Base-by-base conservation (phyloP, 2,113 vertebrate species). In the Engystomops pustulosus region DNA sequence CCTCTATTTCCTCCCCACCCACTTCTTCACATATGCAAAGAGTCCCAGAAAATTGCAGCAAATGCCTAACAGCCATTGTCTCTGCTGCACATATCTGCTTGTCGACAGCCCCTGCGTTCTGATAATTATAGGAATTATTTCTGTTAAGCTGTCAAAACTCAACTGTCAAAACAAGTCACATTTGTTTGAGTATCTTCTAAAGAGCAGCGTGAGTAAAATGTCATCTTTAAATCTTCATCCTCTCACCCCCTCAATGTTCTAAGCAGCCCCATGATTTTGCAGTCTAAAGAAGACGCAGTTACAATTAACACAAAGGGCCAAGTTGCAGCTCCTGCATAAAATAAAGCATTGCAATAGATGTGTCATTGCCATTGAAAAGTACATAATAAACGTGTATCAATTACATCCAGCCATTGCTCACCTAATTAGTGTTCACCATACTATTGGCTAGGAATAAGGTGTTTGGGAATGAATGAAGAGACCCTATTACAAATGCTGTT, bases 191-290 rank as follows among this genome's bases (percentile, higher is more conserved):
- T 38, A 30, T 70, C 72, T 78, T 83, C 75, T 0, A 2, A 49
- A 8, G 15, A 0, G 25, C 10, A 1, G 44, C 55, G 72, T n/a
- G 55, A 20, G 45, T 81, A 68, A 87, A 83, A 89, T 18, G 23
- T 47, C 67, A 49, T 78, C 65, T 62, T 17, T 2, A 9, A 47
- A 5, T 62, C 55, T 44, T 32, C 27, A 45, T 44, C 51, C 51
- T 32, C 69, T 4, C 88, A n/a, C 90, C 85, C 55, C 87, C 2
- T 68, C 18, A 58, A 75, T 89, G 70, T 87, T 91, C 85, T 36
- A 88, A 85, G 71, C 65, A 25, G 81, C 87, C 89, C 87, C 67
- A 70, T 89, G 67, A 49, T 32, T 18, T 27, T 20, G 58, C 4
- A 14, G 25, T 38, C 78, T 20, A 51, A 77, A 20, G 17, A 34